A percentile compares a stretch with the other conserved stretches of the same genome.
Evolutionary conservation across 2,113 vertebrate genomes (phyloP).

Genomic region (Trichomycterus rosablanca): DNA sequence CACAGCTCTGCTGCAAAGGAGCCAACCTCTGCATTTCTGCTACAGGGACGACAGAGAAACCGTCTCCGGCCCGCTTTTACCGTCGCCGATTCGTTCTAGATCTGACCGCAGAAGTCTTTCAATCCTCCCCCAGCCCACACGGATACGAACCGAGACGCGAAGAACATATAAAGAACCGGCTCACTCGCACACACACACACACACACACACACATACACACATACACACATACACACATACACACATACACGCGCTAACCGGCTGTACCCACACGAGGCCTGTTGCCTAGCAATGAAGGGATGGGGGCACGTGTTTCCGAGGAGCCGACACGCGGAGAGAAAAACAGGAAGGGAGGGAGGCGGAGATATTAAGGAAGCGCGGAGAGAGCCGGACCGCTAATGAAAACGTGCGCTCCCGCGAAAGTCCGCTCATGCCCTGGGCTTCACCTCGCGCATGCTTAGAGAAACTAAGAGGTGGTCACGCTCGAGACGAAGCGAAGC

Average conservation of each 20-base stretch:
- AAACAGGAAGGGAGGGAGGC: conserved; percentile 10
- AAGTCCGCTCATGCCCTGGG: conserved; percentile 50
- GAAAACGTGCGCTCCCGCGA: conserved; percentile 45
- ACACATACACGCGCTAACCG: too few species aligned
- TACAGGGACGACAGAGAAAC: conserved; percentile 7
- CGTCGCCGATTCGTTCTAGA: neutral
- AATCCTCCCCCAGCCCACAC: conserved; percentile 44
- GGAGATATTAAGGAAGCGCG: conserved; percentile 28
- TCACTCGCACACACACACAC: conserved; percentile 54
- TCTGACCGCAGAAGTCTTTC: conserved; percentile 45
- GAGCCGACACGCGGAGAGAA: conserved; percentile 44
- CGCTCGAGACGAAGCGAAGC: too few species aligned
- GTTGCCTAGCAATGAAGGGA: conserved; percentile 74
- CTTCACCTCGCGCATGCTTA: conserved; percentile 34
- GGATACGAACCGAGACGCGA: conserved; percentile 26
- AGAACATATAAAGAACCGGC: conserved; percentile 54
- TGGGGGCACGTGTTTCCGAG: conserved; percentile 66
- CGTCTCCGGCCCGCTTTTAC: too few species aligned
- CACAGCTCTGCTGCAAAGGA: conserved; percentile 20
- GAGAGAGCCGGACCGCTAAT: conserved; percentile 28
- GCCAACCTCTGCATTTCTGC: conserved; percentile 3
- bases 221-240: too few species aligned
- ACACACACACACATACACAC: too few species aligned
- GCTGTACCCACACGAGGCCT: too few species aligned
- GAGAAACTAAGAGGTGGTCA: too few species aligned